Percentiles rank a stretch among this genome's conserved stretches.
These are phyloP conservation scores for Muscicapa adusta DNA, from an alignment of 2,113 vertebrate species.

Conservation along the genomic window DNA sequence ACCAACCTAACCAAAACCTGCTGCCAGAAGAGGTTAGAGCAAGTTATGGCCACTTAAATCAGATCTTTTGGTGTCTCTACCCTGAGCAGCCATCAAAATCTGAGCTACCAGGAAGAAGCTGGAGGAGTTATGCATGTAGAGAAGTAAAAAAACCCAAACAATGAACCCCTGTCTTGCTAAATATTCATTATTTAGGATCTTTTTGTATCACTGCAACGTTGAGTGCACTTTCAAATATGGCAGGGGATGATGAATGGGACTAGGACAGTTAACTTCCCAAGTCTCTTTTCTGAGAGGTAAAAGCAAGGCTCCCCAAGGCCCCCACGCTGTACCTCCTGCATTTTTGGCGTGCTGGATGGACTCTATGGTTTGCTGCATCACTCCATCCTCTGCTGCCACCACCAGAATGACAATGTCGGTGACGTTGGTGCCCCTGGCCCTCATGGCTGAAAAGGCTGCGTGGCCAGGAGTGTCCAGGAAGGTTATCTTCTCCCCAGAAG, in stretches of 20 bases:
- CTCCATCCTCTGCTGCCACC: slow-evolving; percentile 93
- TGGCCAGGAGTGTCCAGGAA: slow-evolving; percentile 98
- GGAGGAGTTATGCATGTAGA: neutral
- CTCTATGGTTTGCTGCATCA: slow-evolving; percentile 95
- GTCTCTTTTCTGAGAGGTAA: neutral
- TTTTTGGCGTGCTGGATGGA: slow-evolving; percentile 89
- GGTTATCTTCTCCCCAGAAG: slow-evolving; percentile 93
- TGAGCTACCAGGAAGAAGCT: neutral
- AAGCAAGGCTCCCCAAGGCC: neutral
- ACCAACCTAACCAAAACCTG: neutral
- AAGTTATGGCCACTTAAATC: neutral
- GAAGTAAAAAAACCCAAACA: neutral
- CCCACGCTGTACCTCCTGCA: slow-evolving; percentile 74
- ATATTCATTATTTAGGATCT: neutral
- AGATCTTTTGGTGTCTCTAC: neutral
- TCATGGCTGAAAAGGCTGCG: slow-evolving; percentile 92
- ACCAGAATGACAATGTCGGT: slow-evolving; percentile 93
- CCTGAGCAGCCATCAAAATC: fast-evolving
- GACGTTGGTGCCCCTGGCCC: slow-evolving; percentile 85
- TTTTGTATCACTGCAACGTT: neutral
- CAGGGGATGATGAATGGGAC: neutral
- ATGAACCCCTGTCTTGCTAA: neutral
- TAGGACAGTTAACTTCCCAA: no score
- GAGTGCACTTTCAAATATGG: neutral
- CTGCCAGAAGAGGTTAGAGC: neutral